A percentile compares a stretch with the other conserved stretches of the same genome.
Conservation (phyloP, 2,888 invertebrate species). For the Pristionchus mayeri region DNA sequence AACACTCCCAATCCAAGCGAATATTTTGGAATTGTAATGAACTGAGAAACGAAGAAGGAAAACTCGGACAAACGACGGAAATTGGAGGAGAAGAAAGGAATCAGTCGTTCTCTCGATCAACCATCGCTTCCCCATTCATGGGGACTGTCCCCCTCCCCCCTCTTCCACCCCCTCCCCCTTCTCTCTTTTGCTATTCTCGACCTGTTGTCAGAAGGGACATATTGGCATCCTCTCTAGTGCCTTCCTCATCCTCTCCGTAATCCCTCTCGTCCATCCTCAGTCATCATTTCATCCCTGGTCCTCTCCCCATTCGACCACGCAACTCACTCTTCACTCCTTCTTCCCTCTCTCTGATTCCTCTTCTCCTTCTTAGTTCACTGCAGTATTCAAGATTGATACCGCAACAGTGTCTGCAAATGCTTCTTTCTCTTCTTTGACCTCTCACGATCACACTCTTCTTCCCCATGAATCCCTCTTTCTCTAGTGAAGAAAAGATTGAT, state of each 20-base stretch:
- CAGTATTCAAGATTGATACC: too few relatives aligned
- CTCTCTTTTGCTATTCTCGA: neutral
- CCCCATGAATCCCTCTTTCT: neutral
- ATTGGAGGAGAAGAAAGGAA: neutral
- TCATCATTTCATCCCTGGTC: neutral
- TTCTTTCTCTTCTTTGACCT: neutral
- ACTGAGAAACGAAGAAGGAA: neutral
- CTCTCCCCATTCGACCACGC: neutral
- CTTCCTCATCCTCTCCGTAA: neutral
- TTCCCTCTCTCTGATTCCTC: neutral
- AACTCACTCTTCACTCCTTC: neutral
- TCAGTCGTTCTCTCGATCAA: neutral
- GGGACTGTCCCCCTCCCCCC: neutral
- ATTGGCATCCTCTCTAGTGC: neutral
- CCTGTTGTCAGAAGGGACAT: neutral
- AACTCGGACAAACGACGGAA: neutral
- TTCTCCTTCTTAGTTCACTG: neutral
- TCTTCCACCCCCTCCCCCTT: neutral
- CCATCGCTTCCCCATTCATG: neutral
- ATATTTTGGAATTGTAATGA: slow-evolving; percentile 20
- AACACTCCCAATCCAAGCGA: neutral
- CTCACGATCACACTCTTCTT: neutral
- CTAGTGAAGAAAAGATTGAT: neutral
- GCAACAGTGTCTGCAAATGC: too few relatives aligned
- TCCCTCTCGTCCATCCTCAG: neutral